A percentile compares a stretch with the other conserved stretches of the same genome.
phyloP scores from a whole-genome alignment of 1,140 invertebrate species.

The Dufourea novaeangliae region DNA sequence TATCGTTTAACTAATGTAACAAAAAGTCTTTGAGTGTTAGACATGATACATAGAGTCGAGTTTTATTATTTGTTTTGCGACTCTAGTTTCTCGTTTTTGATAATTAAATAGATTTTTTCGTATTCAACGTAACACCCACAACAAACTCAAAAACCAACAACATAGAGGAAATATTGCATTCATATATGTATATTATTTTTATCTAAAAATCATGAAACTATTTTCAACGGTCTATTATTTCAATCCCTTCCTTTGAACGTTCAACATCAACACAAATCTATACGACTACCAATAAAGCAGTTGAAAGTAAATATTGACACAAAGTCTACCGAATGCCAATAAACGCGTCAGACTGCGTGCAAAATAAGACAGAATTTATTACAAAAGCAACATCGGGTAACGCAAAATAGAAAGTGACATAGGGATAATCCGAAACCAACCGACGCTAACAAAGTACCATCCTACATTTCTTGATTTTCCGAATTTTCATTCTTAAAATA shows the following conservation, averaged over 20 bases:
- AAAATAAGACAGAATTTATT: conserved; percentile 13
- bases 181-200: no score
- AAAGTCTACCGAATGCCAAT: no score
- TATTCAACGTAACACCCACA: no score
- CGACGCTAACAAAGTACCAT: conserved; percentile 5
- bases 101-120: no score
- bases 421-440: background rate
- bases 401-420: background rate
- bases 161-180: no score
- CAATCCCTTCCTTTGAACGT: background rate
- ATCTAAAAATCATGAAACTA: background rate
- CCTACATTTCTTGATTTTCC: no score
- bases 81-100: no score
- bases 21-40: no score
- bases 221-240: background rate
- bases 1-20: no score
- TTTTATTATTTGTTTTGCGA: no score
- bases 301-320: background rate
- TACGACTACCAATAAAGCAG: background rate
- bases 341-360: background rate
- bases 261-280: background rate
- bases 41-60: no score
- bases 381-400: background rate
- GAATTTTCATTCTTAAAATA: conserved; percentile 25
- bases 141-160: no score